Base-by-base conservation (phyloP, 1,140 invertebrate genomes). In the Drosophila ironensis region DNA sequence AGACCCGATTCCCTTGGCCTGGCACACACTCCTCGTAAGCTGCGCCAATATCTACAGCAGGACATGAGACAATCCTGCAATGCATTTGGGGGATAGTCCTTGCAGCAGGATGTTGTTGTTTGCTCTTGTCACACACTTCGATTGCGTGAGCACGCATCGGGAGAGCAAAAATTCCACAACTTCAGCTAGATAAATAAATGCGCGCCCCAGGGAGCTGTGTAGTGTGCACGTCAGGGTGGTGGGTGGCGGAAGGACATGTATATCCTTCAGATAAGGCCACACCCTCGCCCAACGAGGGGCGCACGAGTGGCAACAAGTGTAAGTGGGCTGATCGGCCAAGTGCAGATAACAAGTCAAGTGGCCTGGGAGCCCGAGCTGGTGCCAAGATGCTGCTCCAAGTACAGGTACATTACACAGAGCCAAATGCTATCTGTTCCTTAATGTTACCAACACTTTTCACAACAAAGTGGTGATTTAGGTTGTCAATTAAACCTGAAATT, bases 331-430 rank as follows among this genome's bases (percentile, higher is more conserved):
- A 77, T 80, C 70, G 68, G 52, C 61, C 73, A 84, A 82, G 80
- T 73, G 80, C 80, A 84, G 73, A 84, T 82, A 82, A 73, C 73
- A 73, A 82, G 63, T 74, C 69, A 82, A 84, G 78, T 78, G 72
- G 48, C 50, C 46, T 54, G 52, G 56, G 57, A 72, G 54, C 66
- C 30, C 59, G 20, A 69, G 33, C 67, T 67, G 52, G 56, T 63
- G 68, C 33, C 51, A 64, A 33, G 20, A 19, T 4, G 11, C 28
- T 67, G 59, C 7, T 33, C 2, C 11, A 40, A 19, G 19, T 37
- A 50, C 16, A 64, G 16, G 38, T 52, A 46, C 17, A 14, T 11
- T 17, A n/a, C n/a, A 33, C 51, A 22, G 8, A 20, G 17, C 42
- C 19, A 59, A 60, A 41, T 37, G 5, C 3, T 33, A 40, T 14